phyloP scores from a whole-genome alignment of 2,113 vertebrate genomes.

The rat (Rattus norvegicus) region DNA sequence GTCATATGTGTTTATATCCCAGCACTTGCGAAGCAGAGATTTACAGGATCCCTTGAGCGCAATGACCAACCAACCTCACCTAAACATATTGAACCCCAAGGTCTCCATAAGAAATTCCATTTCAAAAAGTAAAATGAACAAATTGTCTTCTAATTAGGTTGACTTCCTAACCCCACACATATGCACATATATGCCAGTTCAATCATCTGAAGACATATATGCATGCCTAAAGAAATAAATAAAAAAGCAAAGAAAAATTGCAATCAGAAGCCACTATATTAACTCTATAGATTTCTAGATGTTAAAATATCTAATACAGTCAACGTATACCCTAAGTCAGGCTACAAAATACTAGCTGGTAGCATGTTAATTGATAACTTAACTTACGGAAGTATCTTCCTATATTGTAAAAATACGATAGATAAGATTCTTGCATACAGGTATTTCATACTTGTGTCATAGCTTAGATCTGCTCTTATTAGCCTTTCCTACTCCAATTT shows the following conservation, averaged over 20 bases:
- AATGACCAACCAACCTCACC: not conserved
- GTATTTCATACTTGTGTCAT: not conserved
- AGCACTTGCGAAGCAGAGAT: not conserved
- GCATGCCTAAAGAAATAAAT: not conserved
- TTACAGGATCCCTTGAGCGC: not conserved
- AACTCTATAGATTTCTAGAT: not conserved
- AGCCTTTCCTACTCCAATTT: not conserved
- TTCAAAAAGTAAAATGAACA: not conserved
- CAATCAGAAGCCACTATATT: not conserved
- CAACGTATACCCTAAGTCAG: not conserved
- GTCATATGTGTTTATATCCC: not conserved
- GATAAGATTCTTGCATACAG: not conserved
- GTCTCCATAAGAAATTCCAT: not conserved
- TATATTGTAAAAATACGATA: constrained; percentile 16
- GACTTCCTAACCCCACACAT: too few species aligned
- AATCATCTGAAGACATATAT: not conserved
- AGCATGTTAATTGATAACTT: not conserved
- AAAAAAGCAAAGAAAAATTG: not conserved
- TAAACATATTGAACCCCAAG: not conserved
- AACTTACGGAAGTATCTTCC: not conserved
- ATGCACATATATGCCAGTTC: not conserved
- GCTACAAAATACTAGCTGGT: not conserved
- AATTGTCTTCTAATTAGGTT: not conserved
- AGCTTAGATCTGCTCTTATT: not conserved
- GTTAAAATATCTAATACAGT: not conserved